Evolutionary conservation across 2,113 vertebrate genomes (phyloP), one percentile per base, ranked within the genome.

Genomic region (Trematocara marginatum): DNA sequence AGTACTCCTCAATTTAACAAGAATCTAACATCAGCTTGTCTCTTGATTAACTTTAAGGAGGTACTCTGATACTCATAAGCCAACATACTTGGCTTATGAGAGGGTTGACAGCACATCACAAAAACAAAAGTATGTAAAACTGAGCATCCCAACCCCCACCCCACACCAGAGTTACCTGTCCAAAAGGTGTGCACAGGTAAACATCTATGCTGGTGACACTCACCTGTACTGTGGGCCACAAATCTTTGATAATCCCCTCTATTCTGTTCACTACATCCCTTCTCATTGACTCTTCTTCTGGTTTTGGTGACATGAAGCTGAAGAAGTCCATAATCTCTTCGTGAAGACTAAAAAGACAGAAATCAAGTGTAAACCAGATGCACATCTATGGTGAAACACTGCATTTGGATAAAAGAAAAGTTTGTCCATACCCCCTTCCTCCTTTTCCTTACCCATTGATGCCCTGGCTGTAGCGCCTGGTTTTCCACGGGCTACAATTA

Each of bases 311-410:
- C 97, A 99, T 99, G 95, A 99, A 99, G 95, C 97, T 97, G 92
- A 99, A 99, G 78, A 99, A 99, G 89, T 99, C 98, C 89, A 99
- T 93, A 69, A 99, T 99, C 95, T 99, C 98, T 93, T 99, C 98
- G 81, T 99, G 98, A 4, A 99, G 96, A 49, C 98, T 99, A 95
- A 47, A 71, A 54, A 26, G 35, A 38, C 51, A 2, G 7, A 4
- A 49, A 51, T 34, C 2, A 61, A 31, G 40, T 13, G 49, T 53
- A 51, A 51, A n/a, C 15, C 26, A 31, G 42, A 29, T 7, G 42
- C 69, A 74, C 69, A 29, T 74, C 42, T 47, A 29, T 47, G 26
- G 69, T 47, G 20, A 29, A 74, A 29, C 42, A 29, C 23, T 47
- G 40, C 13, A 47, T 47, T 47, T 29, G 13, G 23, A 74, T 29